Evolutionary conservation across 2,888 invertebrate genomes (phyloP).

Genomic region (Ceratothoa steindachneri): DNA sequence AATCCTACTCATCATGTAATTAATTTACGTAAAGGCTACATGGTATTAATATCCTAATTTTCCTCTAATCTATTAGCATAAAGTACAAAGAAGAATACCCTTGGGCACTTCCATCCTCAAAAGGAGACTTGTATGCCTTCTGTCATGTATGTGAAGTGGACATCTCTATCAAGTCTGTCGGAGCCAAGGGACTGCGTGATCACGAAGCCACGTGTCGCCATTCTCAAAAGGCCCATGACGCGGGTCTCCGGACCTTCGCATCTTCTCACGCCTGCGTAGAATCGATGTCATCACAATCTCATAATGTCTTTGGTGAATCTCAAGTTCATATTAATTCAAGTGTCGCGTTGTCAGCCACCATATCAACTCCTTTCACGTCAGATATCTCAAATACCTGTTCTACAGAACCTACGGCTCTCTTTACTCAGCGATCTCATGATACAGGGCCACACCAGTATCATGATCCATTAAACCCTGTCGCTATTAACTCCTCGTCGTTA

Average conservation of each 20-base stretch:
- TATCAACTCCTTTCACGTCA: background rate
- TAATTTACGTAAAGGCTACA: too few relatives aligned
- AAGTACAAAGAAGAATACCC: slow-evolving; percentile 40
- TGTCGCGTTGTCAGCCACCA: background rate
- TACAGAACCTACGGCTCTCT: background rate
- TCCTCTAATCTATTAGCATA: slow-evolving; percentile 10
- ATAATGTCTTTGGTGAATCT: background rate
- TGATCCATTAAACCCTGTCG: too few relatives aligned
- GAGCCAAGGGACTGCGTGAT: slow-evolving; percentile 36
- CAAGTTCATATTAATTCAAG: background rate
- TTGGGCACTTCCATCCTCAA: slow-evolving; percentile 36
- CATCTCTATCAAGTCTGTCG: slow-evolving; percentile 40
- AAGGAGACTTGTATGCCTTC: slow-evolving; percentile 33
- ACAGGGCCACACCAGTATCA: too few relatives aligned
- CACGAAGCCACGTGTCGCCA: slow-evolving; percentile 42
- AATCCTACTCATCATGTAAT: too few relatives aligned
- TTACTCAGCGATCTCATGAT: background rate
- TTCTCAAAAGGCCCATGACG: slow-evolving; percentile 31
- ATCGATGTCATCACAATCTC: background rate
- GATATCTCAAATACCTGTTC: background rate
- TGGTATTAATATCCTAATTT: too few relatives aligned
- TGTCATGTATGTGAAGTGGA: slow-evolving; percentile 38
- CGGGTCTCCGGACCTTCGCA: background rate
- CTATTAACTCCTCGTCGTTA: too few relatives aligned
- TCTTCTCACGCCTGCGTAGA: background rate